Evolutionary conservation across 2,113 vertebrate genomes (phyloP), one percentile per base, ranked within the genome.

Genomic region (Hoplias malabaricus): DNA sequence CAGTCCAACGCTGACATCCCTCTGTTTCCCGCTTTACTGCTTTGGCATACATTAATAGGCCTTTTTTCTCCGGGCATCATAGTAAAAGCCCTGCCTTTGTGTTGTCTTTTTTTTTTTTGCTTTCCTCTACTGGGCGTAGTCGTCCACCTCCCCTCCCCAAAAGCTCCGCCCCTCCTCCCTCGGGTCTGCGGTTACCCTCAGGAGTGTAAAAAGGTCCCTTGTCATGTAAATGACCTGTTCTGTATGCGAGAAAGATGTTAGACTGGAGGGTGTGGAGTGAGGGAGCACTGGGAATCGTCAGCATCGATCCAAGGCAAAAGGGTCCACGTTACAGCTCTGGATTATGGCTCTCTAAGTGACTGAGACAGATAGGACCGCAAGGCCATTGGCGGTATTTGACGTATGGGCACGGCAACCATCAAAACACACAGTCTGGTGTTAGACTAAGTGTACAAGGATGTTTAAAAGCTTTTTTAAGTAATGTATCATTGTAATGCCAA

Each of bases 201-300:
- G 48, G 81, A 82, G 54, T 78, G 70, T 82, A 86, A 84, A 82
- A 82, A 70, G 87, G 48, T 82, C 80, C 85, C 73, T 90, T 89
- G 90, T 90, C 85, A 91, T 90, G 88, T 82, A 87, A 89, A 90
- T 86, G 65, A 42, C 63, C 72, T 86, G 85, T 46, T 89, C 87
- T 89, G 88, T 90, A 19, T 63, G 69, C 78, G 79, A 78, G 67
- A 77, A 78, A 81, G 84, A 86, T 86, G 83, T 87, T 73, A 46
- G 84, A 86, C 86, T 80, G 78, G 43, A 82, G 80, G 38, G 82
- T 79, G 61, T 21, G 33, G 5, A 78, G 70, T 79, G 82, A 78
- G 73, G 75, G 67, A 65, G 65, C 1, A 11, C 80, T 82, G 80
- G 14, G 72, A 43, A 69, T 36, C 36, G 6, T 82, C 81, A 75